A percentile compares a stretch with the other conserved stretches of the same genome.
These are phyloP conservation scores for Holacanthella duospinosa DNA, from an alignment of 2,888 invertebrate species.

Conservation along the genomic window DNA sequence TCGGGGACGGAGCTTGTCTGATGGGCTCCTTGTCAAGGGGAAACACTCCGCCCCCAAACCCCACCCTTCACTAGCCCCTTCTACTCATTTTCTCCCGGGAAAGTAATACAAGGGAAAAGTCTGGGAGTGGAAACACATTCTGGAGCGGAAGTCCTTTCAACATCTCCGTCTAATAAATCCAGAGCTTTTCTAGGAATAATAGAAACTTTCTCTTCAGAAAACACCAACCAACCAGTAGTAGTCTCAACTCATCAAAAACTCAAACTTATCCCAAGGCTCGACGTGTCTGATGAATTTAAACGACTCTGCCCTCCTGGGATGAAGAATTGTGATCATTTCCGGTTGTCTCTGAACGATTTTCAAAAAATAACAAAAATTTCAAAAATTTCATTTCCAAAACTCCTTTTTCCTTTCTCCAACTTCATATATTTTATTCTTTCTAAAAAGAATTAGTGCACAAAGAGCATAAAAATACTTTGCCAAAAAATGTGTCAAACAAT, in stretches of 20 bases:
- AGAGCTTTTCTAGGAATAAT: not conserved
- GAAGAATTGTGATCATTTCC: not conserved
- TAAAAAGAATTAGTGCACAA: no score
- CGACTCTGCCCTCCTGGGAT: not conserved
- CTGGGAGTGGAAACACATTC: not conserved
- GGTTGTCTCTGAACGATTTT: not conserved
- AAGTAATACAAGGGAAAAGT: not conserved
- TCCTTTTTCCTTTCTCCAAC: no score
- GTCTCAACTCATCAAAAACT: not conserved
- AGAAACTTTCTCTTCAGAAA: not conserved
- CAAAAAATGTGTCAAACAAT: no score
- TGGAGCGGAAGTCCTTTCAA: not conserved
- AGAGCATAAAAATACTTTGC: no score
- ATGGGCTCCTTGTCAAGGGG: not conserved
- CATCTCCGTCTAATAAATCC: not conserved
- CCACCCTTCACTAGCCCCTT: not conserved
- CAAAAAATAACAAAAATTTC: not conserved
- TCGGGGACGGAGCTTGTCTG: not conserved
- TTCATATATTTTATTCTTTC: no score
- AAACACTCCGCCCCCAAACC: not conserved
- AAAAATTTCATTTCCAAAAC: slow-evolving; percentile 8
- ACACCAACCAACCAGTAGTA: not conserved
- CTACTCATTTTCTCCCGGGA: not conserved
- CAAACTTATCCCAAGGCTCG: not conserved
- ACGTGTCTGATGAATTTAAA: not conserved